Conservation (phyloP, 2,797 vertebrate genomes). For the Melanotaenia nigrans region DNA sequence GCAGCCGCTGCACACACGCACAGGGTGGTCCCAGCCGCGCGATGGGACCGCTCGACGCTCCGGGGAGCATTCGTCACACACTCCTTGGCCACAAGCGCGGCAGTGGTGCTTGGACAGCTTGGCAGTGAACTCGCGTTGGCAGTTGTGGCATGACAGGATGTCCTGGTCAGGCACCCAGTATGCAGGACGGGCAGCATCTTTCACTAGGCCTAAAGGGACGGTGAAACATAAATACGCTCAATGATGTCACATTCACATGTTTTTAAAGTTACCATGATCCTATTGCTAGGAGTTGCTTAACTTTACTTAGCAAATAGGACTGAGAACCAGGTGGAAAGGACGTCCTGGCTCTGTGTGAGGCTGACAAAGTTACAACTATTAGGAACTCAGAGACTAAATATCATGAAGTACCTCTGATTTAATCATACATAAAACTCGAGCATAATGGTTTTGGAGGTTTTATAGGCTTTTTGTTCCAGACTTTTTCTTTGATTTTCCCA, state of each 20-base stretch:
- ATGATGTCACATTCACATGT: neutral
- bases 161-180: slow-evolving; percentile 99
- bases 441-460: neutral
- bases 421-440: neutral
- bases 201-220: slow-evolving; percentile 88
- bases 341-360: neutral
- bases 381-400: neutral
- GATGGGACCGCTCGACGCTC: slow-evolving; percentile 94
- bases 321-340: neutral
- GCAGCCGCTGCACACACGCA: slow-evolving; percentile 93
- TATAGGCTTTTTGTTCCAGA: neutral
- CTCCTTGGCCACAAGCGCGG: slow-evolving; percentile 96
- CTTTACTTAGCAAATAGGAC: neutral
- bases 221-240: slow-evolving; percentile 6
- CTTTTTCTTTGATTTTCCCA: slow-evolving; percentile 8
- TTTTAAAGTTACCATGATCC: slow-evolving; percentile 1
- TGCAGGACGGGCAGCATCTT: slow-evolving; percentile 95
- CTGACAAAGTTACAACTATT: neutral
- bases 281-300: neutral
- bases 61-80: slow-evolving; percentile 95
- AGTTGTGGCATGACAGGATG: slow-evolving; percentile 92
- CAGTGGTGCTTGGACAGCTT: slow-evolving; percentile 99
- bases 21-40: slow-evolving; percentile 98
- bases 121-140: slow-evolving; percentile 93
- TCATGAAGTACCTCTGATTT: neutral